Evolutionary conservation across 2,113 vertebrate genomes (phyloP), one percentile per base, ranked within the genome.

Genomic region (Percina caprodes): DNA sequence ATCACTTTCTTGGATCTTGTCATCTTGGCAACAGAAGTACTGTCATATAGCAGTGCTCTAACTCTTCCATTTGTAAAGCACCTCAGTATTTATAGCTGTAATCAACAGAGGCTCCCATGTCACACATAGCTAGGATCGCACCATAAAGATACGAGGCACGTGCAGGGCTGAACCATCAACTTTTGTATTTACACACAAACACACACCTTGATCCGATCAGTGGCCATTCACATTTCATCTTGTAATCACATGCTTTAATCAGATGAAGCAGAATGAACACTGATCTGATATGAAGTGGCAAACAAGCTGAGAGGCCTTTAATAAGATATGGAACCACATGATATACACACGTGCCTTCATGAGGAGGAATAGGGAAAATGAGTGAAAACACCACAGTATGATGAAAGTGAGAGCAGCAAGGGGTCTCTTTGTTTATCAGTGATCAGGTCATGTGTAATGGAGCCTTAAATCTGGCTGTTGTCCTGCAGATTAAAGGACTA

Each of bases 361-460:
- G 48, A 21, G 13, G 24, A 63, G 45, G 60, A 77, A 55, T 0
- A 23, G 58, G 48, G 42, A 16, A 55, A 56, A 60, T 39, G 19
- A 48, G 66, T 60, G 46, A 67, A 80, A 71, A 49, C 63, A 49
- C 70, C 13, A 19, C 39, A 68, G 45, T 39, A n/a, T 6, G 5
- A 6, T 30, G 51, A 19, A 11, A 42, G 24, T 69, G 58, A 46
- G 49, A 75, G 55, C 80, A 75, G 78, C 63, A 14, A 66, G 73
- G 81, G 81, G 69, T 45, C 80, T 54, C 80, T 91, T 91, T 92
- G 90, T 92, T 85, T 89, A 71, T 67, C 69, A 74, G 30, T 51
- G 79, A 82, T 71, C 67, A 52, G 71, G 60, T 73, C 66, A 74
- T 66, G 74, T 72, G 68, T 58, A 9, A 58, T 51, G 49, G 52